Percentiles rank a stretch among this genome's conserved stretches.
These are phyloP conservation scores for Tenthredo amoena DNA, from an alignment of 2,888 invertebrate species.

Conservation along the genomic window DNA sequence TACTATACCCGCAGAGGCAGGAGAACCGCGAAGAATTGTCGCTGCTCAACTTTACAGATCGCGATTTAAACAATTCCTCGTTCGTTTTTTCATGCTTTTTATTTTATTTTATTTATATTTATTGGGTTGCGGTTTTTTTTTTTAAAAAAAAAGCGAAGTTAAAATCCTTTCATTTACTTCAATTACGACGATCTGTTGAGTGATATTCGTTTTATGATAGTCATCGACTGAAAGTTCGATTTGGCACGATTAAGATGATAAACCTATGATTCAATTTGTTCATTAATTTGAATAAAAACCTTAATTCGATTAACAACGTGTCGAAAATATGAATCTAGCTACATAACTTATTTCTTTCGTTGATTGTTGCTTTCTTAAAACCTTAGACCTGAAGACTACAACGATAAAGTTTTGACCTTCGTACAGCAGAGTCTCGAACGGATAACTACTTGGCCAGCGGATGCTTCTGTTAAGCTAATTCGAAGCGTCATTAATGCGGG, in stretches of 20 bases:
- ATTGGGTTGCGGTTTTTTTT: no score
- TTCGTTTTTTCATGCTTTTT: neutral
- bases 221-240: neutral
- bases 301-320: neutral
- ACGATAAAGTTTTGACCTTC: slow-evolving; percentile 18
- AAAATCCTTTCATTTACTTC: no score
- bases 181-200: no score
- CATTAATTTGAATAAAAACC: neutral
- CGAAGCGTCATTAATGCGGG: slow-evolving; percentile 50
- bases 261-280: neutral
- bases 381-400: neutral
- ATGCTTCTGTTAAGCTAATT: slow-evolving; percentile 55
- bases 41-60: neutral
- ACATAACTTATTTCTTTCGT: neutral
- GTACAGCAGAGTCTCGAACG: slow-evolving; percentile 14
- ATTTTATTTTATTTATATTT: no score
- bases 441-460: slow-evolving; percentile 50
- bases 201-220: no score
- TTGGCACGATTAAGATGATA: neutral
- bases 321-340: neutral
- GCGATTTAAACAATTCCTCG: neutral
- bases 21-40: neutral
- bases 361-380: neutral
- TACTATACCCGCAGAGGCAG: neutral
- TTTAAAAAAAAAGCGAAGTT: no score